Conservation (phyloP, 1,140 invertebrate genomes). For the Hypsibius dujardini region DNA sequence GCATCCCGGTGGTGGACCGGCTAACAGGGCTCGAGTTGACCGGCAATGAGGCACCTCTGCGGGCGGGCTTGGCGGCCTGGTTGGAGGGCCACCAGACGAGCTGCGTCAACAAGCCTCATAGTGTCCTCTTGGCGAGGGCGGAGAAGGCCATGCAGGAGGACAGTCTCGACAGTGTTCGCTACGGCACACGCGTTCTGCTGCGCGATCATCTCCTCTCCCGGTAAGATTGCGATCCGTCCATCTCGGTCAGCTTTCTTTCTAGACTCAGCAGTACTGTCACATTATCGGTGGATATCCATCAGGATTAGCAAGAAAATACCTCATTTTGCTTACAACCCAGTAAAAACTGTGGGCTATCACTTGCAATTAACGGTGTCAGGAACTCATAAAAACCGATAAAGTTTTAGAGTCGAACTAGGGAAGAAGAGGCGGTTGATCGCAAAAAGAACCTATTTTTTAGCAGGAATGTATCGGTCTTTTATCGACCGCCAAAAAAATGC, state of each 20-base stretch:
- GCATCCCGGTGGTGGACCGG: conserved; percentile 57
- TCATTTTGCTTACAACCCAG: conserved; percentile 22
- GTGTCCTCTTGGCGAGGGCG: neutral
- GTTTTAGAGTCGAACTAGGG: too few species aligned
- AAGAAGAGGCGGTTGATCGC: too few species aligned
- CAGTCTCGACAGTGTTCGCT: neutral
- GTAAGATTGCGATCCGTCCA: neutral
- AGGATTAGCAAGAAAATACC: neutral
- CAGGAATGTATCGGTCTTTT: too few species aligned
- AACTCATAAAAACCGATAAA: too few species aligned
- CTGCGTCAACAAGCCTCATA: conserved; percentile 52
- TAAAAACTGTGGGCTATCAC: neutral
- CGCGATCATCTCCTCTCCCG: neutral
- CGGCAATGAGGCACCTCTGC: conserved; percentile 54
- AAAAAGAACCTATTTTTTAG: too few species aligned
- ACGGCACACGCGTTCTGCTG: neutral
- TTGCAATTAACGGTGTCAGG: too few species aligned
- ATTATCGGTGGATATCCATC: neutral
- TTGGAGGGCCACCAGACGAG: conserved; percentile 65
- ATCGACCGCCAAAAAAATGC: too few species aligned
- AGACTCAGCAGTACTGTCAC: too few species aligned
- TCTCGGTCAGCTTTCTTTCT: too few species aligned
- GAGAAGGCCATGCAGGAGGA: neutral
- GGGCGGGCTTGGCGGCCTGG: conserved; percentile 57
- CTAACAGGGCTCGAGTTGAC: conserved; percentile 53